These are phyloP conservation scores for Tethya wilhelma DNA, from an alignment of 37 sponge, comb jelly and placozoan genomes.

Conservation along the genomic window DNA sequence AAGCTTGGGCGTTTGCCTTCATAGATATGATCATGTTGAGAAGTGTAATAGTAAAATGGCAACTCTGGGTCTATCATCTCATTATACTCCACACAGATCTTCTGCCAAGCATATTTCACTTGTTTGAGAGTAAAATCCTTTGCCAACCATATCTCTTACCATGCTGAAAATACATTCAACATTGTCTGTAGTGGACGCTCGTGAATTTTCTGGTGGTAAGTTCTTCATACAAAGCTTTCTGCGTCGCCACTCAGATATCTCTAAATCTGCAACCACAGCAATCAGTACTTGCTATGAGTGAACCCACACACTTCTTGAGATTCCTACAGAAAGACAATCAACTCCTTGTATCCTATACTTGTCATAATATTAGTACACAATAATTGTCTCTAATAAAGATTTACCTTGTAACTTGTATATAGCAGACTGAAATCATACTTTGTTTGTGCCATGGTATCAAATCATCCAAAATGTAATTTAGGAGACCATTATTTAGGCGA, in stretches of 20 bases:
- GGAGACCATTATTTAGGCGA: background rate
- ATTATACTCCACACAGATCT: background rate
- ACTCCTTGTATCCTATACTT: background rate
- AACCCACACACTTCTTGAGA: background rate
- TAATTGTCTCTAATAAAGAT: background rate
- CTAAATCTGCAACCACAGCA: background rate
- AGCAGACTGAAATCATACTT: too few species aligned
- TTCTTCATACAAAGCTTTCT: background rate
- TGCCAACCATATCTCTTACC: background rate
- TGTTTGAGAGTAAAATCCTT: too few species aligned
- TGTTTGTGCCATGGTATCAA: slow-evolving; percentile 8
- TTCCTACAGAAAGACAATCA: background rate
- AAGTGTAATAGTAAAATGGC: slow-evolving; percentile 13
- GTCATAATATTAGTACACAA: background rate
- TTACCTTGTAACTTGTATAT: too few species aligned
- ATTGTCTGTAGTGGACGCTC: background rate
- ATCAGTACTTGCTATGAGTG: background rate
- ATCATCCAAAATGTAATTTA: background rate
- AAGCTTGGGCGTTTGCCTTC: background rate
- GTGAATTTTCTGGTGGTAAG: background rate
- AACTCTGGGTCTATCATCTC: background rate
- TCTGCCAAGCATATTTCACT: background rate
- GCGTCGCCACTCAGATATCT: background rate
- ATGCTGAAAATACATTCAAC: slow-evolving; percentile 9
- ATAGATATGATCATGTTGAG: background rate